Base-by-base conservation (phyloP, 2,888 invertebrate genomes). In the Ormyrus pomaceus region DNA sequence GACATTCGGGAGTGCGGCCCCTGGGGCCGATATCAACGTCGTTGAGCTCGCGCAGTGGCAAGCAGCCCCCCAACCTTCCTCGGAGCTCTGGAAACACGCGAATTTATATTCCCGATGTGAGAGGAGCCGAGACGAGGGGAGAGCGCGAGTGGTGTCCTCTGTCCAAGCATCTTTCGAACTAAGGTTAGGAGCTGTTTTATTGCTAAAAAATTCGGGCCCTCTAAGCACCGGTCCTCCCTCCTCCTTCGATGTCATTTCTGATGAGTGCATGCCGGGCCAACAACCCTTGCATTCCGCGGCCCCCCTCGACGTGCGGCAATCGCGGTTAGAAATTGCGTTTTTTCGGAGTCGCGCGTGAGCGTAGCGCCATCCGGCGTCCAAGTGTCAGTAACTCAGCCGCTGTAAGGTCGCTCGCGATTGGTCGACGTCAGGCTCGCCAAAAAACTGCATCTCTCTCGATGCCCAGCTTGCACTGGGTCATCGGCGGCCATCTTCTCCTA, bases 361-460 rank as follows among this genome's bases (percentile, higher is more conserved):
- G 82, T 85, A 84, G 82, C 88, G 90, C 91, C 88, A 87, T 86
- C 91, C 89, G 82, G 85, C 86, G 88, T 86, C 83, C 55, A 65
- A 73, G 7, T 58, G 69, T 64, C 70, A 70, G 61, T 56, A 65
- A 59, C 61, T 56, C 53, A 34, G n/a, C 45, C 65, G 10, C 4
- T 64, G 55, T 53, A 76, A 82, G 75, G 72, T 46, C 80, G 85
- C 83, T 84, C 83, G 86, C 85, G 87, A 90, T 91, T 91, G 91
- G 90, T 83, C 83, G 83, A 46, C 50, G 50, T 48, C 5, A 45
- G 34, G 13, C 19, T 66, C 19, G 34, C 34, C 10, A 59, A 53
- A 13, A 46, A 58, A 11, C 50, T 7, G n/a, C 2, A 10, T 10
- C 19, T 56, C 6, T 19, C n/a, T n/a, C 13, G 53, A 50, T 55